Evolutionary conservation across 2,113 vertebrate genomes (phyloP).

Genomic region (Hypomesus transpacificus): DNA sequence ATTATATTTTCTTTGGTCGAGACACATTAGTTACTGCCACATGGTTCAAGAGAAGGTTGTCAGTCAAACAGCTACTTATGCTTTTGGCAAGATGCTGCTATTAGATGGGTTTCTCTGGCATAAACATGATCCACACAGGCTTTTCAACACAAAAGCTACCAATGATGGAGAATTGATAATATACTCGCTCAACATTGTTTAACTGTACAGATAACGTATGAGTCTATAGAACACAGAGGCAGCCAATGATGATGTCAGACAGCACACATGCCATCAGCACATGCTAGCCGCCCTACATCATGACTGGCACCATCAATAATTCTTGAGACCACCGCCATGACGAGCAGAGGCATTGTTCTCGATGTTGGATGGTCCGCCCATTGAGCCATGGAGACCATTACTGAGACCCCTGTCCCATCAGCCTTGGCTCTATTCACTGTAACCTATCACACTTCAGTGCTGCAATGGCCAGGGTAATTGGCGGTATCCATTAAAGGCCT

Average conservation of each 20-base stretch:
- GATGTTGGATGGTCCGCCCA: constrained; percentile 18
- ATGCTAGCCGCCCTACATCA: not conserved
- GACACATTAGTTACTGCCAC: constrained; percentile 54
- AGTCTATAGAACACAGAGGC: constrained; percentile 25
- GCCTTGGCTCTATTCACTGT: constrained; percentile 38
- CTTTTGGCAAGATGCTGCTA: constrained; percentile 24
- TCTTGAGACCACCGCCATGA: constrained; percentile 22
- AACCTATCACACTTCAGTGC: constrained; percentile 45
- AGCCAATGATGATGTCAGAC: constrained; percentile 10
- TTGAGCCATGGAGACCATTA: constrained; percentile 39
- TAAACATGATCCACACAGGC: constrained; percentile 9
- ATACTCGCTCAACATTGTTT: constrained; percentile 6
- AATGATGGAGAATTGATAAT: constrained; percentile 26
- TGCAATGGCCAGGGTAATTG: constrained; percentile 55
- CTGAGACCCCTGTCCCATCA: constrained; percentile 47
- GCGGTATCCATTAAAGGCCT: constrained; percentile 57
- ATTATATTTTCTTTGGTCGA: constrained; percentile 49
- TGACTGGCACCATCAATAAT: constrained; percentile 5
- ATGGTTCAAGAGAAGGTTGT: constrained; percentile 36
- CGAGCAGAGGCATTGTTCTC: constrained; percentile 20
- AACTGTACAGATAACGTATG: not conserved
- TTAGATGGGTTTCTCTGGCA: constrained; percentile 23
- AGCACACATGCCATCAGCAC: constrained; percentile 6
- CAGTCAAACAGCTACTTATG: constrained; percentile 43
- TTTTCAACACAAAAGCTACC: constrained; percentile 16